Conservation (phyloP, 1,140 invertebrate genomes). For the Tetramorium parvispinum region DNA sequence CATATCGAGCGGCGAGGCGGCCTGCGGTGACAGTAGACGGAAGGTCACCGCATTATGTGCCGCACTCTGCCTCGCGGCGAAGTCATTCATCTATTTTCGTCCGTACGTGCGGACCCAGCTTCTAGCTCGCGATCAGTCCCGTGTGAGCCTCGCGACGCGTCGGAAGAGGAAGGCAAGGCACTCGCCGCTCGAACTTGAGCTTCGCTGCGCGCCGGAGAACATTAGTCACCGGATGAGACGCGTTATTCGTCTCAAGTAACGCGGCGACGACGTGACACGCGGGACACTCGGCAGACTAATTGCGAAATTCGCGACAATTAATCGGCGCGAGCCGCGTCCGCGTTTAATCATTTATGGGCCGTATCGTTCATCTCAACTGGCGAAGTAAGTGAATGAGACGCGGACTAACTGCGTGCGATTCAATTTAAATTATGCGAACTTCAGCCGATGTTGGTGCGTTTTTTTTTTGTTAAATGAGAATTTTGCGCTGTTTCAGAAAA, state of each 20-base stretch:
- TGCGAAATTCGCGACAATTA: constrained; percentile 15
- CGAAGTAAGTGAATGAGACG: constrained; percentile 70
- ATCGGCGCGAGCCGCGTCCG: neutral
- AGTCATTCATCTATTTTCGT: constrained; percentile 69
- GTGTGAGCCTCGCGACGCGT: constrained; percentile 29
- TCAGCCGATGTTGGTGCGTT: neutral
- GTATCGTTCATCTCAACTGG: constrained; percentile 73
- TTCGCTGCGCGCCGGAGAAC: neutral
- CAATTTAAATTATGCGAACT: constrained; percentile 1
- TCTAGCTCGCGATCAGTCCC: constrained; percentile 64
- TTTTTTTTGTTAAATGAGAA: neutral
- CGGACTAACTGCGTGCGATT: neutral
- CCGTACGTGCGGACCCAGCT: constrained; percentile 10
- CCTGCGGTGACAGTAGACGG: constrained; percentile 39
- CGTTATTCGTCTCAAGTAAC: neutral
- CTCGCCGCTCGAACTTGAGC: constrained; percentile 9
- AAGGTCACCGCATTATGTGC: constrained; percentile 51
- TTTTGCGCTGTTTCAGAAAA: neutral
- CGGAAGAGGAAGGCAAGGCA: neutral
- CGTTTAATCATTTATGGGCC: constrained; percentile 67
- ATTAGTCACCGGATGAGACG: constrained; percentile 11
- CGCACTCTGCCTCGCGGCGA: constrained; percentile 38
- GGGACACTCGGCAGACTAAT: constrained; percentile 9
- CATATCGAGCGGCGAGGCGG: constrained; percentile 27
- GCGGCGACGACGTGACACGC: neutral